Conservation (phyloP, 2,113 vertebrate species). For the Cavia porcellus region DNA sequence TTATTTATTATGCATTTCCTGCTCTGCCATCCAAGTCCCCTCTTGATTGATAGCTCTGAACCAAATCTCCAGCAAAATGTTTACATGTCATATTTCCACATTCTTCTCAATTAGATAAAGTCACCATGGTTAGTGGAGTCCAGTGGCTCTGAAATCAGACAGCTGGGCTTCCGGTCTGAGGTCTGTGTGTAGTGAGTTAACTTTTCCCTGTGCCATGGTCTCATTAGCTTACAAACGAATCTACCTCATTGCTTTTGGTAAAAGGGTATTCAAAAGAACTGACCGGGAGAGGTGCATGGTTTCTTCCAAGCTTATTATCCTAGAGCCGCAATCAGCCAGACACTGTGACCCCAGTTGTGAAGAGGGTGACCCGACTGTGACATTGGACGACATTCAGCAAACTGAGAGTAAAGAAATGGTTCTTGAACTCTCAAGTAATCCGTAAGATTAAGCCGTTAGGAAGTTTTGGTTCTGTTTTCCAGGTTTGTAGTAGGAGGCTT, state of each 20-base stretch:
- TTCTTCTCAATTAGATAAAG: conserved; percentile 39
- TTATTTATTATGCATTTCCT: conserved; percentile 52
- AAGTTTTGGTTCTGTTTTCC: conserved; percentile 68
- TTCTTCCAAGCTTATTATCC: background rate
- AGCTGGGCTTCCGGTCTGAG: background rate
- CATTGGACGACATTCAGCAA: conserved; percentile 21
- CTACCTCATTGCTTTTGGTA: background rate
- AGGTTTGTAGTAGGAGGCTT: conserved; percentile 63
- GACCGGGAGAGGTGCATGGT: background rate
- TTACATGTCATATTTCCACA: conserved; percentile 50
- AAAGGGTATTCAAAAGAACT: background rate
- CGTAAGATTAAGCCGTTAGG: conserved; percentile 55
- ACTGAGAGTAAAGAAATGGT: conserved; percentile 79
- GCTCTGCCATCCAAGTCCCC: conserved; percentile 34
- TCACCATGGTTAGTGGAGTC: background rate
- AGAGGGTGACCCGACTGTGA: background rate
- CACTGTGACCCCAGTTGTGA: background rate
- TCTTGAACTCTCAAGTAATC: conserved; percentile 80
- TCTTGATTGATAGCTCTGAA: conserved; percentile 47
- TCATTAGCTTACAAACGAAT: conserved; percentile 13
- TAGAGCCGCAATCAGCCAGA: background rate
- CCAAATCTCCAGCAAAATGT: conserved; percentile 26
- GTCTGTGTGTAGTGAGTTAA: background rate
- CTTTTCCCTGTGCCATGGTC: background rate
- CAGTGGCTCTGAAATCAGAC: background rate